These are phyloP conservation scores for Caenorhabditis briggsae DNA, from an alignment of 1,140 invertebrate genomes.

Conservation along the genomic window DNA sequence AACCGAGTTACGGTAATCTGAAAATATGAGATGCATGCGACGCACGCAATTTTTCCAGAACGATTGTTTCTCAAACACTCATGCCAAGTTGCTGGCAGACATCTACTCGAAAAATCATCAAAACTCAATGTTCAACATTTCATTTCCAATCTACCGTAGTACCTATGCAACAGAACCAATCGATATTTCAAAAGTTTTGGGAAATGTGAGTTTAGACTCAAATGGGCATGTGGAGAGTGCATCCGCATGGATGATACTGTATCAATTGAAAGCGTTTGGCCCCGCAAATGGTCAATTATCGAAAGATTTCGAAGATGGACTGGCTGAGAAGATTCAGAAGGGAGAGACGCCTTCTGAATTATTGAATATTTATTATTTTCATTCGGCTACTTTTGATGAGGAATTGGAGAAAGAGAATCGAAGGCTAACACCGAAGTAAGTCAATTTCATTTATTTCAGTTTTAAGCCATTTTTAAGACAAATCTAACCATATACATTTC, in stretches of 20 bases:
- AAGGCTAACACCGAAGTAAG: constrained; percentile 68
- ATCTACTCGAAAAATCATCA: constrained; percentile 69
- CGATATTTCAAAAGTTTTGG: constrained; percentile 68
- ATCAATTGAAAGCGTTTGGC: constrained; percentile 68
- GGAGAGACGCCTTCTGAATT: constrained; percentile 52
- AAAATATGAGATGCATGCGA: too few relatives aligned
- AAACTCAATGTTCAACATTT: constrained; percentile 67
- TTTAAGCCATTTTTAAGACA: neutral
- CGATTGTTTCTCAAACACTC: constrained; percentile 70
- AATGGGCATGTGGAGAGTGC: constrained; percentile 62
- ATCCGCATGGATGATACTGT: constrained; percentile 70
- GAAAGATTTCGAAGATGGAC: constrained; percentile 67
- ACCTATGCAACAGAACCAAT: constrained; percentile 68
- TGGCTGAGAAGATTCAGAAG: constrained; percentile 59
- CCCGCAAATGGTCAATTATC: constrained; percentile 30
- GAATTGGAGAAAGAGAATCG: constrained; percentile 70
- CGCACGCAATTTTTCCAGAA: constrained; percentile 69
- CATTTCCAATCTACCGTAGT: constrained; percentile 68
- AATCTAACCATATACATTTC: too few relatives aligned
- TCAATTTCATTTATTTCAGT: neutral
- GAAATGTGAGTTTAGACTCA: constrained; percentile 64
- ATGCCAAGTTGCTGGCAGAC: constrained; percentile 69
- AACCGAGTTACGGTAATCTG: too few relatives aligned
- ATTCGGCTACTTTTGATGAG: constrained; percentile 72
- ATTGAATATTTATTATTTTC: constrained; percentile 70